A percentile compares a stretch with the other conserved stretches of the same genome.
These are phyloP conservation scores for Tuta absoluta DNA, from an alignment of 2,888 invertebrate genomes.

Conservation along the genomic window DNA sequence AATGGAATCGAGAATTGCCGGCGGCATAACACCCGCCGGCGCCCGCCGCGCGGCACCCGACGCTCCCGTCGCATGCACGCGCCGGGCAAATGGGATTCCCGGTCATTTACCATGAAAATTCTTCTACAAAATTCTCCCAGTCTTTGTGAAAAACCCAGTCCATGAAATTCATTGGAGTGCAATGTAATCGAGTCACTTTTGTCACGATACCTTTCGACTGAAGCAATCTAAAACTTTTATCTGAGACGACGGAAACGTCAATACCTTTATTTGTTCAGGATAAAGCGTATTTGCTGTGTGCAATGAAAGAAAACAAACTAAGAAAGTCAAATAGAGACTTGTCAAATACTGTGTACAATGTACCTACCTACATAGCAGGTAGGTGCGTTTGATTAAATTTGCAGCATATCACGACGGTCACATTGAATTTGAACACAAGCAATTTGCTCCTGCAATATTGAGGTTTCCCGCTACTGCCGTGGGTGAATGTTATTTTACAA, in stretches of 20 bases:
- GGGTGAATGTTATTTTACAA: slow-evolving; percentile 44
- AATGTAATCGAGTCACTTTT: slow-evolving; percentile 3
- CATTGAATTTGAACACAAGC: slow-evolving; percentile 16
- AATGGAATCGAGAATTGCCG: slow-evolving; percentile 35
- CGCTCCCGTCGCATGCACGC: slow-evolving; percentile 27
- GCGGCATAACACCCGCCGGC: slow-evolving; percentile 30
- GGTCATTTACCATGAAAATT: slow-evolving; percentile 37
- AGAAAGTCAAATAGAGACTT: slow-evolving; percentile 3
- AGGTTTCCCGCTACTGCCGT: slow-evolving; percentile 17
- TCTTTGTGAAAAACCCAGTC: slow-evolving; percentile 5
- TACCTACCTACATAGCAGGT: neutral
- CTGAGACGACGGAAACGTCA: neutral
- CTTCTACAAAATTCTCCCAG: slow-evolving; percentile 19
- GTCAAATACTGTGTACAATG: neutral
- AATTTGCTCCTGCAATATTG: slow-evolving; percentile 24
- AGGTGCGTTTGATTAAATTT: slow-evolving; percentile 5
- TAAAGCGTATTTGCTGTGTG: neutral
- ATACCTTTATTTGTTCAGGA: slow-evolving; percentile 13
- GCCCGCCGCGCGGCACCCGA: neutral
- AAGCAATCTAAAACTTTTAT: slow-evolving; percentile 11
- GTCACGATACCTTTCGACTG: neutral
- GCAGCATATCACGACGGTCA: slow-evolving; percentile 5
- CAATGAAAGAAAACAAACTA: neutral
- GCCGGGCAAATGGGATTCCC: slow-evolving; percentile 33
- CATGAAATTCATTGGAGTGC: neutral